Evolutionary conservation across 2,113 vertebrate species (phyloP).

Genomic region (Ophthalmolycus amberensis): DNA sequence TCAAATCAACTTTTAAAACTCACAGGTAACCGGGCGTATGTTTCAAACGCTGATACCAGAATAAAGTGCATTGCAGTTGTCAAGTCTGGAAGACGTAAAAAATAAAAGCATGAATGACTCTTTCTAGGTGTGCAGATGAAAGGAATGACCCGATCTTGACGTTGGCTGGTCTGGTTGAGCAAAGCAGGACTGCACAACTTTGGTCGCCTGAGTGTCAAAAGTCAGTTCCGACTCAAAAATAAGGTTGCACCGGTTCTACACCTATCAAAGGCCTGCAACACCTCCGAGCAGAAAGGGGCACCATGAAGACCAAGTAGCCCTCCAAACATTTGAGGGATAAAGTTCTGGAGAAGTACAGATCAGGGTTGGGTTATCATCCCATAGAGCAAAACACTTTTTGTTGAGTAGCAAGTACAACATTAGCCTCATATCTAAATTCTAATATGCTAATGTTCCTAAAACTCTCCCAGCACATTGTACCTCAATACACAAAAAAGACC

Average conservation of each 20-base stretch:
- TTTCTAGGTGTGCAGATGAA: not conserved
- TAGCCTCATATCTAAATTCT: not conserved
- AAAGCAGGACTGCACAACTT: not conserved
- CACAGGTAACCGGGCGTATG: not conserved
- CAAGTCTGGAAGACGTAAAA: not conserved
- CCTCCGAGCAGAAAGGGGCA: not conserved
- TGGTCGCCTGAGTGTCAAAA: not conserved
- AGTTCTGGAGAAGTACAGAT: not conserved
- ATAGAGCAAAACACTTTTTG: too few relatives aligned
- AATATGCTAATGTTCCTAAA: slow-evolving; percentile 1
- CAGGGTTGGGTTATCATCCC: too few relatives aligned
- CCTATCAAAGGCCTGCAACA: not conserved
- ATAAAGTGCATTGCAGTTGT: not conserved
- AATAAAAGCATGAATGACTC: not conserved
- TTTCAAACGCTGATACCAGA: not conserved
- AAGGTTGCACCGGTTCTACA: not conserved
- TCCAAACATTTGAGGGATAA: not conserved
- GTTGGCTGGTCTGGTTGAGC: not conserved
- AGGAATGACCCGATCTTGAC: not conserved
- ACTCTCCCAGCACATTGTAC: slow-evolving; percentile 8
- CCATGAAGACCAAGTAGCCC: not conserved
- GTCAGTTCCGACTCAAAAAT: not conserved
- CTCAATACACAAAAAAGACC: slow-evolving; percentile 26
- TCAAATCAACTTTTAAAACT: not conserved
- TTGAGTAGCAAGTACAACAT: not conserved